Conservation (phyloP, 1,140 invertebrate species). For the Cotesia glomerata region DNA sequence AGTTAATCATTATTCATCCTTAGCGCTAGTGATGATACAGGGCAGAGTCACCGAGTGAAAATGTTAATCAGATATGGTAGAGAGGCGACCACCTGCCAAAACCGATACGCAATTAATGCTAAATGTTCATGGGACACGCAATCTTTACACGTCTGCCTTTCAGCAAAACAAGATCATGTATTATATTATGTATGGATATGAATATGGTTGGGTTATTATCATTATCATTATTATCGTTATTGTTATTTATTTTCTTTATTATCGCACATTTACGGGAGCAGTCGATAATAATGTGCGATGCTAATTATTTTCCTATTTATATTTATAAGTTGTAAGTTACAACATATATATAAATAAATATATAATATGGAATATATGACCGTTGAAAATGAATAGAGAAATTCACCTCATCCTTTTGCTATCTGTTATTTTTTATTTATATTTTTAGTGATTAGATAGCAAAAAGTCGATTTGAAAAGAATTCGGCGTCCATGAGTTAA, state of each 20-base stretch:
- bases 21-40: slow-evolving; percentile 30
- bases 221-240: neutral
- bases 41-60: slow-evolving; percentile 45
- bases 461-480: too few relatives aligned
- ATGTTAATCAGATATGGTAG: slow-evolving; percentile 48
- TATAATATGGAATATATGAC: too few relatives aligned
- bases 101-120: slow-evolving; percentile 52
- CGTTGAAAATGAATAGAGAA: too few relatives aligned
- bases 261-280: too few relatives aligned
- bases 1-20: slow-evolving; percentile 50
- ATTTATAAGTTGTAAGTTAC: too few relatives aligned
- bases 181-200: neutral
- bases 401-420: too few relatives aligned
- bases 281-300: too few relatives aligned
- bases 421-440: too few relatives aligned
- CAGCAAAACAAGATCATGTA: slow-evolving; percentile 14
- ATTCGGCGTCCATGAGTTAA: too few relatives aligned
- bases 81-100: slow-evolving; percentile 50
- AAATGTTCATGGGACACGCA: slow-evolving; percentile 48
- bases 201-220: neutral
- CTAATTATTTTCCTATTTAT: too few relatives aligned
- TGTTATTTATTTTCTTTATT: neutral
- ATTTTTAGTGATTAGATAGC: too few relatives aligned
- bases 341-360: too few relatives aligned
- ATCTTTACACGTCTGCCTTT: slow-evolving; percentile 37